A percentile compares a stretch with the other conserved stretches of the same genome.
These are phyloP conservation scores for Dynastes hyllus DNA, from an alignment of 2,888 invertebrate species.

Conservation along the genomic window DNA sequence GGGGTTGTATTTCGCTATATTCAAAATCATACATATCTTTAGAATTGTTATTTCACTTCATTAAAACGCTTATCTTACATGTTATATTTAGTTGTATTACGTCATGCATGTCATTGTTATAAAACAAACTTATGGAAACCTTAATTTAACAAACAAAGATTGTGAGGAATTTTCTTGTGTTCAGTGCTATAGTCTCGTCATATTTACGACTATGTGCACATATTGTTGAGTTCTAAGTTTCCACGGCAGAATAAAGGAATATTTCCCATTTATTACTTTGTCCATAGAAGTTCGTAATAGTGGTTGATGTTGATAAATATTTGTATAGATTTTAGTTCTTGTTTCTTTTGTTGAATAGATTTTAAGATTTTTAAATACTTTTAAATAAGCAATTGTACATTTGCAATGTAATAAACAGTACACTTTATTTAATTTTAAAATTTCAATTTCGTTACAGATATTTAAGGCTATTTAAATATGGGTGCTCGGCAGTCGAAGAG, in stretches of 20 bases:
- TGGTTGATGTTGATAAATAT: too few relatives aligned
- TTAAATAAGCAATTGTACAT: too few relatives aligned
- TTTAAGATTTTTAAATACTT: too few relatives aligned
- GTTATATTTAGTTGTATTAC: conserved; percentile 29
- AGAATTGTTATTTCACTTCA: background rate
- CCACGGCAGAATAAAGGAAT: too few relatives aligned
- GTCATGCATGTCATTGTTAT: conserved; percentile 8
- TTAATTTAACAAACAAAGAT: conserved; percentile 32
- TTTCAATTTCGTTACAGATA: conserved; percentile 58
- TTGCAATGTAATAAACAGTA: background rate
- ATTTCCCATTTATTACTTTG: too few relatives aligned
- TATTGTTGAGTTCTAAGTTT: background rate
- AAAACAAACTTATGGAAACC: conserved; percentile 29
- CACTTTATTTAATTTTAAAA: background rate
- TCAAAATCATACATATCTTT: background rate
- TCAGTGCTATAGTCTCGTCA: background rate
- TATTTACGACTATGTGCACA: background rate
- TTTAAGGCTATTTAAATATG: conserved; percentile 74
- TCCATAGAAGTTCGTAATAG: too few relatives aligned
- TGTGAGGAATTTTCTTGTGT: background rate
- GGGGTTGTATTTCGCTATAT: too few relatives aligned
- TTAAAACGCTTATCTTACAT: conserved; percentile 16
- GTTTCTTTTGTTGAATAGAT: too few relatives aligned
- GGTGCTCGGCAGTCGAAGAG: conserved; percentile 91
- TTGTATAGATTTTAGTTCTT: too few relatives aligned